Percentiles rank a stretch among this genome's conserved stretches.
phyloP scores from a whole-genome alignment of 1,140 invertebrate genomes.

The Saxidomus purpurata region DNA sequence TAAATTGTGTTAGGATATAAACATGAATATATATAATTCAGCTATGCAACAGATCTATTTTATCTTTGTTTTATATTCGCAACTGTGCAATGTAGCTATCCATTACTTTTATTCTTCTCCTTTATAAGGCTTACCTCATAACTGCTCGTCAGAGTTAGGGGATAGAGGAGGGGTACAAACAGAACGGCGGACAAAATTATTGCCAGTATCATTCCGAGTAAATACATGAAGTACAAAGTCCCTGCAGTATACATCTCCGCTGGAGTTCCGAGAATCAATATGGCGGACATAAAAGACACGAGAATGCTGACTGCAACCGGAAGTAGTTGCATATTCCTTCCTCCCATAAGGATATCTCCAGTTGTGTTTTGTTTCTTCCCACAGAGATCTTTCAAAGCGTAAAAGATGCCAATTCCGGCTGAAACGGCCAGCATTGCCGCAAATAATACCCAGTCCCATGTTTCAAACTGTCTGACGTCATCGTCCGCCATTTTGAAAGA shows the following conservation, averaged over 20 bases:
- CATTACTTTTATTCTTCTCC: too few species aligned
- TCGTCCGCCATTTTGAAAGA: slow-evolving; percentile 31
- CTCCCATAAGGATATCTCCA: slow-evolving; percentile 92
- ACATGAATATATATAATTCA: too few species aligned
- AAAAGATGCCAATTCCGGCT: slow-evolving; percentile 92
- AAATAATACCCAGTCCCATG: slow-evolving; percentile 78
- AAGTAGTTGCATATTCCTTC: slow-evolving; percentile 91
- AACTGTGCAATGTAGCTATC: too few species aligned
- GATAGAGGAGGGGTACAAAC: slow-evolving; percentile 81
- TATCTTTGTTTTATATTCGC: too few species aligned
- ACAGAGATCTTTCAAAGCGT: slow-evolving; percentile 90
- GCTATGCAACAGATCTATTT: too few species aligned
- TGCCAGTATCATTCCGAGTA: slow-evolving; percentile 72
- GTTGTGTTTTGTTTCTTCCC: slow-evolving; percentile 93
- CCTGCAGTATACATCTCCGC: slow-evolving; percentile 83
- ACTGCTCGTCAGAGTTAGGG: slow-evolving; percentile 79
- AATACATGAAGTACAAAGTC: slow-evolving; percentile 79
- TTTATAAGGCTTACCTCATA: slow-evolving; percentile 76
- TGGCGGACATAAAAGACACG: slow-evolving; percentile 85
- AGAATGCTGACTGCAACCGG: slow-evolving; percentile 85
- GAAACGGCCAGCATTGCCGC: slow-evolving; percentile 76
- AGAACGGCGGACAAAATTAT: slow-evolving; percentile 73
- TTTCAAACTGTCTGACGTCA: slow-evolving; percentile 64
- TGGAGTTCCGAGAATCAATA: slow-evolving; percentile 86
- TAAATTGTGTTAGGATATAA: too few species aligned